Base-by-base conservation (phyloP, 2,888 invertebrate genomes). In the Cyrtodaria siliqua region DNA sequence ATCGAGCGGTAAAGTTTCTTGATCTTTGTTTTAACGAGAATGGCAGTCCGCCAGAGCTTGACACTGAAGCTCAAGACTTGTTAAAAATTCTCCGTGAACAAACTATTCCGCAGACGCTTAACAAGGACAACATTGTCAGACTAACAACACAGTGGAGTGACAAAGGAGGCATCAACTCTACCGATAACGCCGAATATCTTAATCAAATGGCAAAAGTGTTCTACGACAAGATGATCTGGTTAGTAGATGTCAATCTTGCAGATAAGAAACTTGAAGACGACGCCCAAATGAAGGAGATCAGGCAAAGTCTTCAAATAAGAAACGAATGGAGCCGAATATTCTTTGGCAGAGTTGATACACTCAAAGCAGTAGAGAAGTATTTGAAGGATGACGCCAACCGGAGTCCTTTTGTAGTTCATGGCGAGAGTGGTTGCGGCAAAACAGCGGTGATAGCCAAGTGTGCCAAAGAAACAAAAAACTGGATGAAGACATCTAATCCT, bases 381-480 rank as follows among this genome's bases (percentile, higher is more conserved):
- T 29, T 79, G 2, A 71, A 53, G 16, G 69, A 64, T 20, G 23
- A 20, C 1, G 52, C 40, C 2, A 72, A 73, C 24, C 29, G 29
- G 24, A 49, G 72, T 16, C 90, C 90, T 1, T 57, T 88, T 18
- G 74, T 88, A 20, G 38, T 91, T 2, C 82, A 86, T 64, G 91
- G 91, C 0, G 74, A 79, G 23, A 89, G 90, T 12, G 91, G 91
- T n/a, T 82, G 85, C 27, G 91, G 91, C 0, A 91, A 91, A 67
- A 89, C 91, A 4, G 84, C 91, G 0, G 33, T 91, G 23, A 88
- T 91, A 79, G 89, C 90, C 3, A 83, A 85, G 55, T 61, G 90
- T 29, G 85, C 84, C 0, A 53, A 81, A 16, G 57, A 78, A 40
- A 69, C 81, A 0, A 69, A 76, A 61, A 55, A 47, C 8, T 89